Evolutionary conservation across 2,888 invertebrate species (phyloP).

Genomic region (Dryobotodes eremita): DNA sequence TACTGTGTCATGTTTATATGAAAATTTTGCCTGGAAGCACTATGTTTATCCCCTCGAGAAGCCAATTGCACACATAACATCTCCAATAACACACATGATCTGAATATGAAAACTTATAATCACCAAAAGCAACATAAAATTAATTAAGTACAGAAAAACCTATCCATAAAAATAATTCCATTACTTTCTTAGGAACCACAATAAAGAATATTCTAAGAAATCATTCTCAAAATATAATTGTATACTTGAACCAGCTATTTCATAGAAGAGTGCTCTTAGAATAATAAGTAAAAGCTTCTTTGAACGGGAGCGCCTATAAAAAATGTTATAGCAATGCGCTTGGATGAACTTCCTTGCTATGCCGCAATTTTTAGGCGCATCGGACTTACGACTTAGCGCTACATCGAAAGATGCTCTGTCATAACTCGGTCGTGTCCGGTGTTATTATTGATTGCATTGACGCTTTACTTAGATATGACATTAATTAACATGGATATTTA

Average conservation of each 20-base stretch:
- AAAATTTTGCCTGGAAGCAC: not conserved
- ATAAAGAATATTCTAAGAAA: conserved; percentile 35
- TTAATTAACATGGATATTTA: conserved; percentile 23
- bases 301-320: conserved; percentile 66
- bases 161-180: not conserved
- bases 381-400: conserved; percentile 47
- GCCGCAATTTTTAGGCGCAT: conserved; percentile 67
- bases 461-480: conserved; percentile 3
- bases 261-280: conserved; percentile 62
- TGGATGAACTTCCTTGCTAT: conserved; percentile 62
- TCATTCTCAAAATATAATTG: conserved; percentile 47
- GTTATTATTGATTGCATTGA: conserved; percentile 53
- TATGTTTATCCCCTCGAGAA: not conserved
- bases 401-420: conserved; percentile 31
- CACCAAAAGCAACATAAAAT: not conserved
- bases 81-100: not conserved
- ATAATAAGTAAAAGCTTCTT: conserved; percentile 63
- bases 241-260: conserved; percentile 55
- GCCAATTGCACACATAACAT: not conserved
- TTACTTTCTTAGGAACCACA: conserved; percentile 17
- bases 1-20: conserved; percentile 35
- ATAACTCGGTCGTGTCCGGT: not conserved
- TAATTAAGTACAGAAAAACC: not conserved
- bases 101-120: not conserved
- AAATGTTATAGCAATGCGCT: conserved; percentile 68